Evolutionary conservation across 2,113 vertebrate genomes (phyloP).

Genomic region (Calidris pygmaea): DNA sequence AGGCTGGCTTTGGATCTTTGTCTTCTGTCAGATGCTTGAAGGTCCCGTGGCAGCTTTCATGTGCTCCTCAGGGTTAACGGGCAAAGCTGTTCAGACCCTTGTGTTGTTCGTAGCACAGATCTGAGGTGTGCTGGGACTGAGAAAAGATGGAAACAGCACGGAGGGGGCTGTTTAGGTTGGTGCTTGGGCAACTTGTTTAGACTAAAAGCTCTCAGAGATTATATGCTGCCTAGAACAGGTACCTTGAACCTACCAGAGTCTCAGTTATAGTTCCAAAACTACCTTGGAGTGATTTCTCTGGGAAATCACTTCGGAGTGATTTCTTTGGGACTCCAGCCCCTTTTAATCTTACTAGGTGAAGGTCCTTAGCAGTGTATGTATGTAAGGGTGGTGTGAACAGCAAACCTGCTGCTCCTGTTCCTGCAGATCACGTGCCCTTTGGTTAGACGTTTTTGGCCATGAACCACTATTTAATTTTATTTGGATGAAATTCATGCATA

Average conservation of each 20-base stretch:
- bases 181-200: not conserved
- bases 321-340: not conserved
- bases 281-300: not conserved
- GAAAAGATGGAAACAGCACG: not conserved
- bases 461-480: not conserved
- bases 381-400: not conserved
- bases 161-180: not conserved
- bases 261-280: not conserved
- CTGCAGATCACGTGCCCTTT: not conserved
- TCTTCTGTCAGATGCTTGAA: not conserved
- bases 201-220: not conserved
- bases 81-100: not conserved
- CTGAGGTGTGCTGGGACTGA: not conserved
- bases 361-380: not conserved
- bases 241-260: not conserved
- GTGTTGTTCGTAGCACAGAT: not conserved
- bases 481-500: not conserved
- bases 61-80: rapidly evolving
- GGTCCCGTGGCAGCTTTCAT: not conserved
- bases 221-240: not conserved
- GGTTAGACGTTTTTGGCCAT: not conserved
- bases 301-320: too few relatives aligned
- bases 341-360: too few relatives aligned
- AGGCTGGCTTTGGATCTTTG: not conserved
- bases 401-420: not conserved